These are phyloP conservation scores for Heloderma charlesbogerti DNA, from an alignment of 2,113 vertebrate species.

Conservation along the genomic window DNA sequence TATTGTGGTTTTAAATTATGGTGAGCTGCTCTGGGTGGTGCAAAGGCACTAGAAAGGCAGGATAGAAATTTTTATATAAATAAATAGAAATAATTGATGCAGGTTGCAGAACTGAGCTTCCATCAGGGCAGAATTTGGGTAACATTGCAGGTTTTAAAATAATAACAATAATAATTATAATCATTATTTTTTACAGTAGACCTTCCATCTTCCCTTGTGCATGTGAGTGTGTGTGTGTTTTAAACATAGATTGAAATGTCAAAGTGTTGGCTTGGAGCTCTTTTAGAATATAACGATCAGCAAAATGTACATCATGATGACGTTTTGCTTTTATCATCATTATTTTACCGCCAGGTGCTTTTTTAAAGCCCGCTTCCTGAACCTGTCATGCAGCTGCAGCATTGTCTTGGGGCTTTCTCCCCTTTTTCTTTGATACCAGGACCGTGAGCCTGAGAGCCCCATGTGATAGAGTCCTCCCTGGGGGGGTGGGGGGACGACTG, in stretches of 20 bases:
- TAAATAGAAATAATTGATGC: neutral
- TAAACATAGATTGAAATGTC: too few relatives aligned
- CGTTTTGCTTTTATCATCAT: too few relatives aligned
- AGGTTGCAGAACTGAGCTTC: neutral
- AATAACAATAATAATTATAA: too few relatives aligned
- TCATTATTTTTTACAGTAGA: too few relatives aligned
- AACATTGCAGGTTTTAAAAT: too few relatives aligned
- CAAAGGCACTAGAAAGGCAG: too few relatives aligned
- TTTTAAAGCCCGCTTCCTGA: neutral
- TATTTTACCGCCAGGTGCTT: neutral
- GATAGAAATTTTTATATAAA: too few relatives aligned
- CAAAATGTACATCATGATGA: neutral
- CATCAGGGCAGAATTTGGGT: neutral
- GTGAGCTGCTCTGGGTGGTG: too few relatives aligned
- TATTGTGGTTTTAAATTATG: too few relatives aligned
- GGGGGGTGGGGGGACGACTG: neutral
- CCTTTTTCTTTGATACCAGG: neutral
- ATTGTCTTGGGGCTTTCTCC: neutral
- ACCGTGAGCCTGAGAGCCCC: neutral
- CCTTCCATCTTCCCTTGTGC: too few relatives aligned
- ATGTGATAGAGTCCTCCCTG: fast-evolving
- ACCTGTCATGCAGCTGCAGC: neutral
- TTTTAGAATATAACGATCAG: neutral
- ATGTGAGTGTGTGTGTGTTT: too few relatives aligned
- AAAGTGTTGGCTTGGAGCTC: neutral